Evolutionary conservation across 1,140 invertebrate genomes (phyloP).

Genomic region (Metaphire vulgaris): DNA sequence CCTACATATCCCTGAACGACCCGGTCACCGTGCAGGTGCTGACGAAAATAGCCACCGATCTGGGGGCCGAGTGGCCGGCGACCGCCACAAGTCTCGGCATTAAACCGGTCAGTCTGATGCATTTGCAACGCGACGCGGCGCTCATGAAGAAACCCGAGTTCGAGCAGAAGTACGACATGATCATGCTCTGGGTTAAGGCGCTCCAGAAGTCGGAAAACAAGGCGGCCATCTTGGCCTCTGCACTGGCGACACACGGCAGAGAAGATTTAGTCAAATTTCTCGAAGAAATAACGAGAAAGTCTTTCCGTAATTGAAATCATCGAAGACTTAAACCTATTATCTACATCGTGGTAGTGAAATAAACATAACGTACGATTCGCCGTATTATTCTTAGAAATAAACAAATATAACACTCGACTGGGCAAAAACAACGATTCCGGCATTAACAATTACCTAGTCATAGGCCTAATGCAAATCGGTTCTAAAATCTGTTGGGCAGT

Average conservation of each 20-base stretch:
- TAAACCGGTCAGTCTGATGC: background rate
- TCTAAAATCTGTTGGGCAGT: too few relatives aligned
- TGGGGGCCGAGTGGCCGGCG: conserved; percentile 9
- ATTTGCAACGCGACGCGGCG: conserved; percentile 6
- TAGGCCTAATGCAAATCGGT: too few relatives aligned
- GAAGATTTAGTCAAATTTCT: conserved; percentile 5
- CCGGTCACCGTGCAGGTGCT: background rate
- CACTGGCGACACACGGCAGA: background rate
- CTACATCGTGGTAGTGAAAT: too few relatives aligned
- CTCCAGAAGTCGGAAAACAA: conserved; percentile 2
- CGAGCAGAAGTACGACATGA: conserved; percentile 3
- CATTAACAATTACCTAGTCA: too few relatives aligned
- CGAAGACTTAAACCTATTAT: too few relatives aligned
- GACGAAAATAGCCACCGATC: conserved; percentile 6
- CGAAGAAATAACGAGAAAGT: too few relatives aligned
- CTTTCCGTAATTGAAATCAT: too few relatives aligned
- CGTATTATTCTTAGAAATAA: too few relatives aligned
- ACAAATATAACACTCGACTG: too few relatives aligned
- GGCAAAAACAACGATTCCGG: too few relatives aligned
- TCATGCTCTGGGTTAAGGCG: conserved; percentile 12
- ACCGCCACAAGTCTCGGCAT: conserved; percentile 4
- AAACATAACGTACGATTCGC: too few relatives aligned
- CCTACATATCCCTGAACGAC: background rate
- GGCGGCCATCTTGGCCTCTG: background rate
- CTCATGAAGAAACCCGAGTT: background rate